Conservation (phyloP, 2,888 invertebrate species). For the Apodemia duryi region DNA sequence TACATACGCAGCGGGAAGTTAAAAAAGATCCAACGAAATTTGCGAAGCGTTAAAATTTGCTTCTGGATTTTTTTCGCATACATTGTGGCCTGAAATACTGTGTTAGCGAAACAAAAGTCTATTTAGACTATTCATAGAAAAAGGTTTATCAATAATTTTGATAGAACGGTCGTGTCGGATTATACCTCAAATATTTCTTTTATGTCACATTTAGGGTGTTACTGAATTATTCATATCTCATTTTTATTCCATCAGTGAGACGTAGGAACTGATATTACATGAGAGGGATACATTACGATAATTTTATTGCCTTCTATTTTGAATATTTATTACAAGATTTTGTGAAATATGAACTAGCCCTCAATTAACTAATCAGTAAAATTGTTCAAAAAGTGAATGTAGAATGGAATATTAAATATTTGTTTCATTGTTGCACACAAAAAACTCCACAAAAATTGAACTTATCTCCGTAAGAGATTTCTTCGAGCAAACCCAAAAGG, state of each 20-base stretch:
- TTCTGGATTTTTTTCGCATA: no score
- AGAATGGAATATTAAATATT: no score
- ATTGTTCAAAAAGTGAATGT: no score
- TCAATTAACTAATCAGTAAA: no score
- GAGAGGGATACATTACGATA: conserved; percentile 4
- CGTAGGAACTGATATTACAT: conserved; percentile 10
- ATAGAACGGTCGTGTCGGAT: conserved; percentile 3
- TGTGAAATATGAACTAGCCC: background rate
- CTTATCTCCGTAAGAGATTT: no score
- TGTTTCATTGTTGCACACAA: no score
- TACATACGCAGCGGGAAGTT: no score
- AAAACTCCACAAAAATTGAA: no score
- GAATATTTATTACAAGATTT: background rate
- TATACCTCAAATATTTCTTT: conserved; percentile 7
- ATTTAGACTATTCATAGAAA: background rate
- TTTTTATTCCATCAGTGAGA: conserved; percentile 10
- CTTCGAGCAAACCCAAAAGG: no score
- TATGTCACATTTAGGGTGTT: conserved; percentile 13
- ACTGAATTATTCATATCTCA: conserved; percentile 18
- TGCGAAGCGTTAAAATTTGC: no score
- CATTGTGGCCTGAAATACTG: no score
- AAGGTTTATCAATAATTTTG: background rate
- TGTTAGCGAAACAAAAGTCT: background rate
- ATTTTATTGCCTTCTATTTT: conserved; percentile 9
- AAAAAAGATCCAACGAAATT: no score